phyloP scores from a whole-genome alignment of 2,888 invertebrate species.

The Endotricha flammealis region DNA sequence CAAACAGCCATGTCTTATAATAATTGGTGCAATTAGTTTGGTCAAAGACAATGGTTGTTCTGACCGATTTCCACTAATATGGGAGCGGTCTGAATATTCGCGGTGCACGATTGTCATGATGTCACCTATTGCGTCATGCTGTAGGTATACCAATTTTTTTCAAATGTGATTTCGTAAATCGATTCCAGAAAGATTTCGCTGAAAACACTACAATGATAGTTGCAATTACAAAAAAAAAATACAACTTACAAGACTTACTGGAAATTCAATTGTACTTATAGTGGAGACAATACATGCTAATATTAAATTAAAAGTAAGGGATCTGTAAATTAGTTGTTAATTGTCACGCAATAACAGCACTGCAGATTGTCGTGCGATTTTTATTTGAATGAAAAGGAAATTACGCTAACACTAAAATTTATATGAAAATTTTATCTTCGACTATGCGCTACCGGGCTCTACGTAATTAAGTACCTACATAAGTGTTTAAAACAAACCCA shows the following conservation, averaged over 20 bases:
- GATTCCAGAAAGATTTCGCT: neutral
- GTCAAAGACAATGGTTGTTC: constrained; percentile 47
- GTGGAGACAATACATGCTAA: too few species aligned
- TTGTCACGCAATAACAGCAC: too few species aligned
- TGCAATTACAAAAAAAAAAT: too few species aligned
- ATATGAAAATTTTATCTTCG: too few species aligned
- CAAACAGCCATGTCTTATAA: constrained; percentile 7
- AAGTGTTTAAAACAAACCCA: constrained; percentile 12
- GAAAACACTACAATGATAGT: neutral
- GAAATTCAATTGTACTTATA: too few species aligned
- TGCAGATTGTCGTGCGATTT: too few species aligned
- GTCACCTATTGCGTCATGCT: constrained; percentile 48
- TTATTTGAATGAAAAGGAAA: too few species aligned
- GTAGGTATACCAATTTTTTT: neutral
- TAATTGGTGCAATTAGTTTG: constrained; percentile 54
- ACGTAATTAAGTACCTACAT: neutral
- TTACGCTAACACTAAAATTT: too few species aligned
- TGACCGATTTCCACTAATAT: constrained; percentile 43
- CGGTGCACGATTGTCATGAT: constrained; percentile 40
- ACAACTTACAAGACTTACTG: too few species aligned
- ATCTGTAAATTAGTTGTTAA: too few species aligned
- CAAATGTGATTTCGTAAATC: neutral
- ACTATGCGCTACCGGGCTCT: too few species aligned
- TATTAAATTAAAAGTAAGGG: too few species aligned
- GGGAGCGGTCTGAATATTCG: constrained; percentile 52